Percentiles rank a stretch among this genome's conserved stretches.
Evolutionary conservation across 2,888 invertebrate species (phyloP).

Genomic region (Corythucha ciliata): DNA sequence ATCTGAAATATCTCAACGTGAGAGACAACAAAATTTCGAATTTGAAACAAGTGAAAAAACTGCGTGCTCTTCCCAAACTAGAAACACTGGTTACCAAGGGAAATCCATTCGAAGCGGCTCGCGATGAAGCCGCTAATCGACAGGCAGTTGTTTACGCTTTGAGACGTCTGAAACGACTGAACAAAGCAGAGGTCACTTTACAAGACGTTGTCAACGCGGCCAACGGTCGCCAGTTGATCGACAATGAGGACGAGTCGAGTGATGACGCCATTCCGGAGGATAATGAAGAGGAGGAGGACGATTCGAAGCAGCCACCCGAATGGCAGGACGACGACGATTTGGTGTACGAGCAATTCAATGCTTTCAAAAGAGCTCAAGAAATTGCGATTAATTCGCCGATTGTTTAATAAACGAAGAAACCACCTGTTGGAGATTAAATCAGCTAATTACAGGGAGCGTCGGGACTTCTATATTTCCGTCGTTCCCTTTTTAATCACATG

Average conservation of each 20-base stretch:
- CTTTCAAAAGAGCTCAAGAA: too few species aligned
- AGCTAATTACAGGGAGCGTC: too few species aligned
- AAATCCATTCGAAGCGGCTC: slow-evolving; percentile 16
- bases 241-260: slow-evolving; percentile 19
- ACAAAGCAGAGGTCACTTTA: slow-evolving; percentile 16
- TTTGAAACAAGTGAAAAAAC: slow-evolving; percentile 15
- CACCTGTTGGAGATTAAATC: too few species aligned
- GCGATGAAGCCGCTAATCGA: neutral
- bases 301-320: slow-evolving; percentile 10
- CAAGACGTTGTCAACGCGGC: slow-evolving; percentile 1
- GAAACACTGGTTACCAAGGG: slow-evolving; percentile 12
- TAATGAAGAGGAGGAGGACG: slow-evolving; percentile 15
- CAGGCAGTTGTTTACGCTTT: slow-evolving; percentile 8
- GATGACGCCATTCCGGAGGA: slow-evolving; percentile 17
- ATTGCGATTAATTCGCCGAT: too few species aligned
- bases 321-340: slow-evolving; percentile 19
- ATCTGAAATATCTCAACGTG: slow-evolving; percentile 17
- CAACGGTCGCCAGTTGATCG: neutral
- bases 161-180: slow-evolving; percentile 12
- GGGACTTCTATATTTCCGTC: too few species aligned
- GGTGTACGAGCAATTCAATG: too few species aligned
- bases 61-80: slow-evolving; percentile 15
- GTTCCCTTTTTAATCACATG: too few species aligned
- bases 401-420: too few species aligned
- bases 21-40: slow-evolving; percentile 20